Evolutionary conservation across 1,140 invertebrate species (phyloP).

Genomic region (Melitaea cinxia): DNA sequence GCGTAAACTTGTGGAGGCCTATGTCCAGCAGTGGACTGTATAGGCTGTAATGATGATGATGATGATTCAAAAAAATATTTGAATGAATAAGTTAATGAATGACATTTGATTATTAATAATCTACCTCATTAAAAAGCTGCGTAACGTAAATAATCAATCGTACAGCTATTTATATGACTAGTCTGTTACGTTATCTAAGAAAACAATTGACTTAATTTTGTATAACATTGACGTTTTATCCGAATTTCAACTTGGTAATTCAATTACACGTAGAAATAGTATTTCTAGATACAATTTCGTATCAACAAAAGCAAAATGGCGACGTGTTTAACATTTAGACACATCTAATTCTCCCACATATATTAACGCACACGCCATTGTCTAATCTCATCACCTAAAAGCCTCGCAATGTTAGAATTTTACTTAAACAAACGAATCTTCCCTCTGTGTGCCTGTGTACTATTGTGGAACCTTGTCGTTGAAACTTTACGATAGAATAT

Average conservation of each 20-base stretch:
- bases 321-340: constrained; percentile 16
- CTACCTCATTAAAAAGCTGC: not conserved
- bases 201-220: not conserved
- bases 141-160: too few relatives aligned
- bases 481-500: constrained; percentile 6
- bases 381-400: constrained; percentile 29
- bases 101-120: not conserved
- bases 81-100: too few relatives aligned
- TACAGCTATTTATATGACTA: too few relatives aligned
- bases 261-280: not conserved
- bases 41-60: too few relatives aligned
- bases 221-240: not conserved
- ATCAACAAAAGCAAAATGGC: constrained; percentile 16
- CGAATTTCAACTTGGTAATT: not conserved
- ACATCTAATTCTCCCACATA: constrained; percentile 17
- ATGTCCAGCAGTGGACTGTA: too few relatives aligned
- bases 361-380: constrained; percentile 14
- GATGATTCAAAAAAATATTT: too few relatives aligned
- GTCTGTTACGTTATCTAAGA: not conserved
- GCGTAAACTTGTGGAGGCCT: too few relatives aligned
- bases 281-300: not conserved
- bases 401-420: constrained; percentile 15
- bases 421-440: constrained; percentile 18
- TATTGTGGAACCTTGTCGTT: constrained; percentile 3
- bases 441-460: not conserved